A percentile compares a stretch with the other conserved stretches of the same genome.
Conservation (phyloP, 2,888 invertebrate species). For the Euclidia mi region DNA sequence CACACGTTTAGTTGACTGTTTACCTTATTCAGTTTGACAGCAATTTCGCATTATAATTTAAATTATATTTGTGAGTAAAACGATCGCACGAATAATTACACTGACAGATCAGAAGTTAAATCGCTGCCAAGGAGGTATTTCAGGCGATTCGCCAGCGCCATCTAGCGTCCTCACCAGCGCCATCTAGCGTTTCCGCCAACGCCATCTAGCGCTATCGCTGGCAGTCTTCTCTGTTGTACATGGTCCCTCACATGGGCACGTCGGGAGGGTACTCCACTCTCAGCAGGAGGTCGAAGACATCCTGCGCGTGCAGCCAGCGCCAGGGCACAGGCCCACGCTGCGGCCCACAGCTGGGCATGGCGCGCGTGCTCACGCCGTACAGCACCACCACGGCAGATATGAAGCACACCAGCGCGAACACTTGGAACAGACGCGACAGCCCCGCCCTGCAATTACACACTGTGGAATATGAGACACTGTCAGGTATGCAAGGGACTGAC, state of each 20-base stretch:
- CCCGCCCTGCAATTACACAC: conserved; percentile 82
- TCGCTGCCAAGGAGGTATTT: too few species aligned
- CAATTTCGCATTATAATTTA: too few species aligned
- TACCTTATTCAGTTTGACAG: too few species aligned
- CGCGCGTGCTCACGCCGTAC: conserved; percentile 65
- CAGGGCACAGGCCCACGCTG: conserved; percentile 69
- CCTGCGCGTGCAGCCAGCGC: conserved; percentile 80
- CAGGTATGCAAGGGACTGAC: conserved; percentile 18
- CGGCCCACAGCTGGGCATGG: conserved; percentile 39
- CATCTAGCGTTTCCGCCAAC: too few species aligned
- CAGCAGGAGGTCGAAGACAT: conserved; percentile 78
- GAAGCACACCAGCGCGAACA: conserved; percentile 83
- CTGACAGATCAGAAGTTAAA: too few species aligned
- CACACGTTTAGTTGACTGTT: too few species aligned
- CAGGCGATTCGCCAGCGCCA: too few species aligned
- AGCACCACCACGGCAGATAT: conserved; percentile 70
- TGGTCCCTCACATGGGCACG: conserved; percentile 77
- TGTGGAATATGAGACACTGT: conserved; percentile 62
- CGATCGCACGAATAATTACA: too few species aligned
- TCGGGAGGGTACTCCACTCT: conserved; percentile 83
- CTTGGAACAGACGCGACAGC: conserved; percentile 79
- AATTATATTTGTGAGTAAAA: too few species aligned
- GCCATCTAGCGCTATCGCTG: too few species aligned
- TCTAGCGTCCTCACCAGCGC: too few species aligned
- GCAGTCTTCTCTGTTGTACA: too few species aligned